Evolutionary conservation across 2,888 invertebrate genomes (phyloP).

Genomic region (Teleiodes luculella): DNA sequence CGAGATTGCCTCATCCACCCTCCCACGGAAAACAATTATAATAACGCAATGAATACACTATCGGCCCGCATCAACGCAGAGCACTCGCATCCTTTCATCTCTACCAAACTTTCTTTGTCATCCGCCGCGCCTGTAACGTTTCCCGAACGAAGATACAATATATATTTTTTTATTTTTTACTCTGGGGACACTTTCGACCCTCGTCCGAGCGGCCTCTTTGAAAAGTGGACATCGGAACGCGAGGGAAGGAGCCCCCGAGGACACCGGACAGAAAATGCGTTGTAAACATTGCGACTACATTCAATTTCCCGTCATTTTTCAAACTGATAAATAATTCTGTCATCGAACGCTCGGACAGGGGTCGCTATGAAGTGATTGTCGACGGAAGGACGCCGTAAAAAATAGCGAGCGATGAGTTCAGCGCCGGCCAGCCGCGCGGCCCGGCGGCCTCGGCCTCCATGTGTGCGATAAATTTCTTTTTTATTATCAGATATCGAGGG

Average conservation of each 20-base stretch:
- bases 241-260: slow-evolving; percentile 77
- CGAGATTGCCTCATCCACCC: slow-evolving; percentile 68
- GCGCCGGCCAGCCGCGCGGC: slow-evolving; percentile 28
- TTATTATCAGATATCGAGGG: slow-evolving; percentile 80
- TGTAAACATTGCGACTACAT: slow-evolving; percentile 80
- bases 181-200: slow-evolving; percentile 78
- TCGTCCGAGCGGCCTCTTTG: slow-evolving; percentile 79
- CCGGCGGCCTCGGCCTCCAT: slow-evolving; percentile 39
- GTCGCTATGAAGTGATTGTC: slow-evolving; percentile 78
- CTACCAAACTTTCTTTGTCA: slow-evolving; percentile 63
- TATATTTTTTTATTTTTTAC: slow-evolving; percentile 76
- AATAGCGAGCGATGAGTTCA: slow-evolving; percentile 70
- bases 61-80: slow-evolving; percentile 37
- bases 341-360: slow-evolving; percentile 78
- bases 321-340: slow-evolving; percentile 81
- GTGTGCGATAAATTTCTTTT: slow-evolving; percentile 78
- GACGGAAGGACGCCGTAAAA: slow-evolving; percentile 74
- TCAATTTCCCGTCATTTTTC: slow-evolving; percentile 81
- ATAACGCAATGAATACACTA: slow-evolving; percentile 67
- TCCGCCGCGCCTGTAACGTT: slow-evolving; percentile 51
- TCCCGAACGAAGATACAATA: slow-evolving; percentile 70
- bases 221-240: slow-evolving; percentile 79
- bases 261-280: slow-evolving; percentile 76
- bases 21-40: slow-evolving; percentile 70
- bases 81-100: slow-evolving; percentile 44